Evolutionary conservation across 2,888 invertebrate species (phyloP).

Genomic region (Lysandra bellargus): DNA sequence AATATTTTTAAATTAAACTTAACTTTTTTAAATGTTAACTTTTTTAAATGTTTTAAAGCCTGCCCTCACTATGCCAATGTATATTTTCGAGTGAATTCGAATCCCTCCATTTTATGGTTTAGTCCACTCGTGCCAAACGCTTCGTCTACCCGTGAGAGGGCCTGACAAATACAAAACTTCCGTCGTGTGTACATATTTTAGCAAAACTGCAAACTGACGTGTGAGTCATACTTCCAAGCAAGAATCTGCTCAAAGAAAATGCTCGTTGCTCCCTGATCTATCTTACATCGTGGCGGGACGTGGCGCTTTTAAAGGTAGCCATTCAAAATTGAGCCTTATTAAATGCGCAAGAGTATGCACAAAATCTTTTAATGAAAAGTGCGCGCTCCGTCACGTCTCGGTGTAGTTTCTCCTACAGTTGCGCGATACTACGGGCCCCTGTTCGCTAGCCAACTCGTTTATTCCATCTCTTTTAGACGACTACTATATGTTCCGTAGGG

Average conservation of each 20-base stretch:
- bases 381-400: not conserved
- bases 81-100: conserved; percentile 45
- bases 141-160: conserved; percentile 42
- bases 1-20: not conserved
- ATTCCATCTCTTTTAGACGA: not conserved
- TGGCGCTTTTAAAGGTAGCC: not conserved
- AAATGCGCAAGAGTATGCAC: too few relatives aligned
- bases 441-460: not conserved
- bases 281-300: not conserved
- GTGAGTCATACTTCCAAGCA: not conserved
- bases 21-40: conserved; percentile 3
- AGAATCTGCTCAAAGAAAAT: not conserved
- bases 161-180: conserved; percentile 58
- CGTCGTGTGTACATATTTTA: conserved; percentile 35
- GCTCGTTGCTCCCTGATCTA: not conserved
- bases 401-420: not conserved
- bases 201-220: not conserved
- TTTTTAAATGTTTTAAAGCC: not conserved
- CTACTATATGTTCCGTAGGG: not conserved
- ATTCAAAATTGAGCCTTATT: too few relatives aligned
- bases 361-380: not conserved
- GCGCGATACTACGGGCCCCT: not conserved
- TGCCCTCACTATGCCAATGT: not conserved
- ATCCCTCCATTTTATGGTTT: conserved; percentile 50
- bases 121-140: conserved; percentile 46